Percentiles rank a stretch among this genome's conserved stretches.
These are phyloP conservation scores for Drosophila birchii DNA, from an alignment of 2,888 invertebrate genomes.

Conservation along the genomic window DNA sequence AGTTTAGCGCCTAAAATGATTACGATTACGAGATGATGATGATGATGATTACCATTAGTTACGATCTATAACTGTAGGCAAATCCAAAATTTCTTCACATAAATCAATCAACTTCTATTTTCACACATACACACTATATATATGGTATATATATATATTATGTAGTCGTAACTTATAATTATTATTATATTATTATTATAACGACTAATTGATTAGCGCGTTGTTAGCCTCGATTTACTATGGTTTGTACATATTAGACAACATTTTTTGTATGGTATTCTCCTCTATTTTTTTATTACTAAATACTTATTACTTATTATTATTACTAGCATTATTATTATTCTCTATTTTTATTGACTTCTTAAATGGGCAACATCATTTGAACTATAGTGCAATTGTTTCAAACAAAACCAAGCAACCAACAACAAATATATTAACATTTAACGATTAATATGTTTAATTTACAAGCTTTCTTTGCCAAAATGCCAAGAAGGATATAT, in stretches of 20 bases:
- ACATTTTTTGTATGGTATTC: conserved; percentile 59
- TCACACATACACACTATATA: conserved; percentile 11
- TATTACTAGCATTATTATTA: conserved; percentile 59
- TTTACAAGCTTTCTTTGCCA: conserved; percentile 71
- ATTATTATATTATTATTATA: conserved; percentile 59
- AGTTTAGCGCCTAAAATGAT: conserved; percentile 61
- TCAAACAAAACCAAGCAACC: conserved; percentile 69
- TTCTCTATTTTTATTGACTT: conserved; percentile 50
- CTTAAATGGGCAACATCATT: conserved; percentile 72
- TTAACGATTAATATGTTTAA: conserved; percentile 57
- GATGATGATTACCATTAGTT: conserved; percentile 53
- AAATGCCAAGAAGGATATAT: conserved; percentile 65
- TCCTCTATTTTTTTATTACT: conserved; percentile 51
- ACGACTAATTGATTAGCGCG: conserved; percentile 47
- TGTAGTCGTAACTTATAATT: conserved; percentile 49
- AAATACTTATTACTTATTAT: conserved; percentile 39
- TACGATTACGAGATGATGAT: conserved; percentile 27
- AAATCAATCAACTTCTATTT: conserved; percentile 44
- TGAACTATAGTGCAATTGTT: conserved; percentile 81
- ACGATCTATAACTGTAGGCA: conserved; percentile 54
- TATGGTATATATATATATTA: conserved; percentile 2
- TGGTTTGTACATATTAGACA: conserved; percentile 77
- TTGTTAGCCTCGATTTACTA: conserved; percentile 78
- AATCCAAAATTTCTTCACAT: conserved; percentile 69
- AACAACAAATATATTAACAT: conserved; percentile 55